Evolutionary conservation across 2,797 vertebrate genomes (phyloP).

Genomic region (Cyprinodon diabolis): DNA sequence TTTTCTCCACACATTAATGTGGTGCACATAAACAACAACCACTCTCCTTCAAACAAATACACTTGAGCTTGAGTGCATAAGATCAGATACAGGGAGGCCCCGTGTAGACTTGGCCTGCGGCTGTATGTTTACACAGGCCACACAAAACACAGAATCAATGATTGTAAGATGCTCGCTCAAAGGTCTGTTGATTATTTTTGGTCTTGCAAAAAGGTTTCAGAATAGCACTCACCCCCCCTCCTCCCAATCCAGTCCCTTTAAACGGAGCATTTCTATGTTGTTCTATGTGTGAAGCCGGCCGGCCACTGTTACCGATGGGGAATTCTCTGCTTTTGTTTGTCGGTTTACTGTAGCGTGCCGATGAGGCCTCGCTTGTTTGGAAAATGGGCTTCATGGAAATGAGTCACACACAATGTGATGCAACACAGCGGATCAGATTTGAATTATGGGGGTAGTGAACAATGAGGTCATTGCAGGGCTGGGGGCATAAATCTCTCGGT

Average conservation of each 20-base stretch:
- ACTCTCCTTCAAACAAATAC: conserved; percentile 8
- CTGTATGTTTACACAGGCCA: conserved; percentile 59
- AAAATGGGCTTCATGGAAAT: conserved; percentile 67
- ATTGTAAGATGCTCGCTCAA: conserved; percentile 76
- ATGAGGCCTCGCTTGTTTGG: conserved; percentile 57
- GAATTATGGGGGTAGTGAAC: conserved; percentile 78
- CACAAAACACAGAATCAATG: conserved; percentile 66
- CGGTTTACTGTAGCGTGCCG: conserved; percentile 32
- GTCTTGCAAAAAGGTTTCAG: conserved; percentile 78
- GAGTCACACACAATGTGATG: conserved; percentile 76
- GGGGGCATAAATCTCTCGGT: conserved; percentile 68
- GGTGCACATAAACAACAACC: conserved; percentile 31
- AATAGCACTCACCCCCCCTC: conserved; percentile 56
- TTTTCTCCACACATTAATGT: conserved; percentile 30
- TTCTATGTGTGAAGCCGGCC: conserved; percentile 47
- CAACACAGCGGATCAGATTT: conserved; percentile 74
- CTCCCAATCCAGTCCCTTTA: conserved; percentile 53
- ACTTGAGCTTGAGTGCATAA: conserved; percentile 14
- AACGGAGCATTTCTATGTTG: conserved; percentile 37
- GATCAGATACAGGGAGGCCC: conserved; percentile 19
- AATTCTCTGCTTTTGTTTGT: conserved; percentile 51
- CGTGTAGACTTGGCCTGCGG: conserved; percentile 46
- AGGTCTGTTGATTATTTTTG: conserved; percentile 78
- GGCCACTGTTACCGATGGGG: conserved; percentile 45
- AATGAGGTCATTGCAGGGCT: conserved; percentile 79